Evolutionary conservation across 2,113 vertebrate genomes (phyloP).

Genomic region (Saguinus imperator): DNA sequence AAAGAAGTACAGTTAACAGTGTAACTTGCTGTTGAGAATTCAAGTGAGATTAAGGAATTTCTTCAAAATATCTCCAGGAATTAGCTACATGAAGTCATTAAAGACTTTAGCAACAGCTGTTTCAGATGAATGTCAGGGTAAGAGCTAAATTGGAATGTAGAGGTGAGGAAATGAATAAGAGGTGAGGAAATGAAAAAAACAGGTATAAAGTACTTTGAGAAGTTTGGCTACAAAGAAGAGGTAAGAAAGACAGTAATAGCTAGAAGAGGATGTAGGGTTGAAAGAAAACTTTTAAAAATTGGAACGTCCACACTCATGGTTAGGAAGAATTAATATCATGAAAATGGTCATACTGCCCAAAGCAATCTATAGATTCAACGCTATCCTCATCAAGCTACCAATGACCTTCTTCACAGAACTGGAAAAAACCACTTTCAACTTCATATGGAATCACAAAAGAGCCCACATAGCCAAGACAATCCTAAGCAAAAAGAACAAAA

Average conservation of each 20-base stretch:
- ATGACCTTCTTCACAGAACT: too few species aligned
- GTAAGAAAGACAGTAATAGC: neutral
- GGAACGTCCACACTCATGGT: too few species aligned
- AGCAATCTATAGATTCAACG: too few species aligned
- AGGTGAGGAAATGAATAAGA: neutral
- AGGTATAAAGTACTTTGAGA: neutral
- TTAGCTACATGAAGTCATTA: neutral
- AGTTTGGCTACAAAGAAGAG: neutral
- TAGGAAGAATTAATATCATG: too few species aligned
- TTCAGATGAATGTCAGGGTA: neutral
- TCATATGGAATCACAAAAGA: too few species aligned
- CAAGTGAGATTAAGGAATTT: neutral
- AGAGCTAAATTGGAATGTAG: neutral
- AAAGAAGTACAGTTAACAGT: neutral
- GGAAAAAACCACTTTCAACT: too few species aligned
- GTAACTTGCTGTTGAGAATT: neutral
- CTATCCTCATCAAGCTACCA: too few species aligned
- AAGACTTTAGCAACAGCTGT: neutral
- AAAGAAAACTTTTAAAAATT: neutral
- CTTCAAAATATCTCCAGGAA: neutral
- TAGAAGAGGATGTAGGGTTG: neutral
- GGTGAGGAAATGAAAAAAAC: neutral
- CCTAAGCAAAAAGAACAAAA: too few species aligned
- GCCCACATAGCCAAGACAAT: too few species aligned
- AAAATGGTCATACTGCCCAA: too few species aligned